Base-by-base conservation (phyloP, 2,888 invertebrate genomes). In the Timema podura region DNA sequence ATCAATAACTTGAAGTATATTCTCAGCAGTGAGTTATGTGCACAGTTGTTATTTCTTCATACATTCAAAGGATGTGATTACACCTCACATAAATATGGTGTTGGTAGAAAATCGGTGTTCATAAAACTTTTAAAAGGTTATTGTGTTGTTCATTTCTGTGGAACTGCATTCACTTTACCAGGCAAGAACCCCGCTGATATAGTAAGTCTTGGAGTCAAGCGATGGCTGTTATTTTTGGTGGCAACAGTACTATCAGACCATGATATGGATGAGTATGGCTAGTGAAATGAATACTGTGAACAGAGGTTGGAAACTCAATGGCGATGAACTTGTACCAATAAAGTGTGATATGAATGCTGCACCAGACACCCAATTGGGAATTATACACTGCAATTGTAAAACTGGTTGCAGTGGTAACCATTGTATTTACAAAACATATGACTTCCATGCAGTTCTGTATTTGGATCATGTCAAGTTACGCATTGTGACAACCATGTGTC, bases 371-470 rank as follows among this genome's bases (percentile, higher is more conserved):
- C 49, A 10, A 49, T 10, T 49, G 49, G 11, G 11, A 57, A 57
- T 57, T 2, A 57, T 57, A 57, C 3, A 57, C 8, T 57, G 15
- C 15, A 57, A 11, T 57, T 57, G 3, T 57, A 57, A 57, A 57
- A 57, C 11, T 57, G 6, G 57, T 15, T 57, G 57, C 57, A n/a
- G 57, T 11, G 11, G 57, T 57, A 57, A 57, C 15, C 57, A 6
- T 6, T 57, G 57, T 11, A 57, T 15, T 7, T 57, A 30, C 57
- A 57, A 30, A 57, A 57, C 11, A 57, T n/a, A 57, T 30, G 57
- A 57, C 57, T 57, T 57, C 57, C 3, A 57, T 57, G 57, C 57
- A 2, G 6, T 57, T 57, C 57, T 57, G 57, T 57, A 57, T 57
- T 15, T 57, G 57, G 57, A 57, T 57, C 57, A n/a, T 57, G 57